A percentile compares a stretch with the other conserved stretches of the same genome.
These are phyloP conservation scores for Phymorhynchus buccinoides DNA, from an alignment of 1,140 invertebrate species.

Conservation along the genomic window DNA sequence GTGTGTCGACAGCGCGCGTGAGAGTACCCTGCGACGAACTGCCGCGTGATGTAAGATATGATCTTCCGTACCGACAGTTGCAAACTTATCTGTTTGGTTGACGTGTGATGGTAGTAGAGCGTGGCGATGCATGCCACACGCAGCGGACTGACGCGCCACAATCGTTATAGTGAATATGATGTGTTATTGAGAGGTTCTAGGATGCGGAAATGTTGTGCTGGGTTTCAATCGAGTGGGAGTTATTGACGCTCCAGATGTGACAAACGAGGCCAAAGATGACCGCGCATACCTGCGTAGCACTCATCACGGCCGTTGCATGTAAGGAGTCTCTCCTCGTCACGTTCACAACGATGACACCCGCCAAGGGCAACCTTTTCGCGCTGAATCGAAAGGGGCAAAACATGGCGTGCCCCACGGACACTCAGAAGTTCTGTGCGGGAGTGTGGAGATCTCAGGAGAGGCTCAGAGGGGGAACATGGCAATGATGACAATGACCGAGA, in stretches of 20 bases:
- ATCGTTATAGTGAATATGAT: not conserved
- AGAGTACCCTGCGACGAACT: not conserved
- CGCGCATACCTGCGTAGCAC: too few relatives aligned
- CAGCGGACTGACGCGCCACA: too few relatives aligned
- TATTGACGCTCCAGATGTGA: slow-evolving; percentile 42
- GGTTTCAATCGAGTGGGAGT: slow-evolving; percentile 47
- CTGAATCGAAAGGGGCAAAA: too few relatives aligned
- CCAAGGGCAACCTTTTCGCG: slow-evolving; percentile 37
- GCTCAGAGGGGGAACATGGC: slow-evolving; percentile 50
- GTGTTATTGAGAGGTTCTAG: not conserved
- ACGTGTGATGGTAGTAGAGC: too few relatives aligned
- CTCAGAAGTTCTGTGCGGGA: too few relatives aligned
- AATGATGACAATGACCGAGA: too few relatives aligned
- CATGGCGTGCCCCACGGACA: too few relatives aligned
- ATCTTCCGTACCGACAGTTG: too few relatives aligned
- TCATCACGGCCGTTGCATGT: too few relatives aligned
- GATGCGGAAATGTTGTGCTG: not conserved
- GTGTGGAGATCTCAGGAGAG: too few relatives aligned
- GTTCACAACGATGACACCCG: slow-evolving; percentile 40
- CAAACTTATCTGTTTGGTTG: not conserved
- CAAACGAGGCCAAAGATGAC: slow-evolving; percentile 39
- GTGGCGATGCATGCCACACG: too few relatives aligned
- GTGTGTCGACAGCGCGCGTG: not conserved
- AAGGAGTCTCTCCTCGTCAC: slow-evolving; percentile 34
- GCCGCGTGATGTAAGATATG: too few relatives aligned